These are phyloP conservation scores for Hypsibius dujardini DNA, from an alignment of 1,140 invertebrate genomes.

Conservation along the genomic window DNA sequence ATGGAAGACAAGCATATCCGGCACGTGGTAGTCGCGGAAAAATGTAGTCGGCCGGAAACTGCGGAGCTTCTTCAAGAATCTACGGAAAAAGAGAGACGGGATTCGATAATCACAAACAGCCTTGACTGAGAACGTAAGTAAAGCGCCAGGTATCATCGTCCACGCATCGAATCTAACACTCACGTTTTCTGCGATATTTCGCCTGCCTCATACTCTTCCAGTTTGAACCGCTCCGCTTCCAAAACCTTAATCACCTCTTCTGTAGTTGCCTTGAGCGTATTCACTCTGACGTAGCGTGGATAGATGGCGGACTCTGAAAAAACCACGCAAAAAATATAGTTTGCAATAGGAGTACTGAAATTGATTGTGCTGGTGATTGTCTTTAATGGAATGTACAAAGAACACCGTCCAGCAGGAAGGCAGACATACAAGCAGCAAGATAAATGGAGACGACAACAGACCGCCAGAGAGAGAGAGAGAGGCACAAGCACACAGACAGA, in stretches of 20 bases:
- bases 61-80: slow-evolving; percentile 43
- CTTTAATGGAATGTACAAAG: no score
- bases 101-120: neutral
- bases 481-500: no score
- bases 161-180: slow-evolving; percentile 25
- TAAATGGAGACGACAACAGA: no score
- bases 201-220: slow-evolving; percentile 30
- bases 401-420: no score
- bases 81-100: slow-evolving; percentile 28
- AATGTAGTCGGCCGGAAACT: slow-evolving; percentile 47
- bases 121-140: neutral
- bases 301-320: no score
- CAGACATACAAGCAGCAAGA: no score
- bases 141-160: neutral
- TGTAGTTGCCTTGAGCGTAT: slow-evolving; percentile 51
- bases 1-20: slow-evolving; percentile 63
- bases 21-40: slow-evolving; percentile 59
- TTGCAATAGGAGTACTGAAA: no score
- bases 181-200: slow-evolving; percentile 24
- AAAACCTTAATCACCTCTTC: slow-evolving; percentile 47
- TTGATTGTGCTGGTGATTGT: no score
- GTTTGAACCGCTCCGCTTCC: slow-evolving; percentile 44
- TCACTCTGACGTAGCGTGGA: slow-evolving; percentile 68
- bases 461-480: no score
- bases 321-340: no score